A percentile compares a stretch with the other conserved stretches of the same genome.
Conservation (phyloP, 1,140 invertebrate species). For the Microplitis demolitor region DNA sequence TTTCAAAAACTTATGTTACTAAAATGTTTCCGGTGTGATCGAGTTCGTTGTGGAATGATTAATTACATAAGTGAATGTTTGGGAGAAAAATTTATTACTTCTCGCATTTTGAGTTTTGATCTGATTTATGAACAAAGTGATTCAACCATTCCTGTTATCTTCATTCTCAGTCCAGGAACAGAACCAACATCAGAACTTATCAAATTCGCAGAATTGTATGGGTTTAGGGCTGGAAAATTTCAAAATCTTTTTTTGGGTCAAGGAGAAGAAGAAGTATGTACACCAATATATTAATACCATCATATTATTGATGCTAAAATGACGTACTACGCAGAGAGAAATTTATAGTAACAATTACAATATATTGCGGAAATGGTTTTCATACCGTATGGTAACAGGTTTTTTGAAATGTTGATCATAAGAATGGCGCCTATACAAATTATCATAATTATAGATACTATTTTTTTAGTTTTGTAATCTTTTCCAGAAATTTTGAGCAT, state of each 20-base stretch:
- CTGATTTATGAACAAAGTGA: slow-evolving; percentile 82
- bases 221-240: slow-evolving; percentile 75
- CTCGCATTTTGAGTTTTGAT: slow-evolving; percentile 81
- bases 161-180: slow-evolving; percentile 85
- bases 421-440: no score
- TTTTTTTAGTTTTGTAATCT: no score
- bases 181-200: slow-evolving; percentile 88
- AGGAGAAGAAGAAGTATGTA: slow-evolving; percentile 78
- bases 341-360: no score
- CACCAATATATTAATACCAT: not conserved
- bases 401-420: no score
- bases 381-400: no score
- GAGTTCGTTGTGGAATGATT: slow-evolving; percentile 79
- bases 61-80: slow-evolving; percentile 80
- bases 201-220: slow-evolving; percentile 78
- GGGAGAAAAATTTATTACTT: slow-evolving; percentile 84
- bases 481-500: no score
- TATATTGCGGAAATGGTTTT: no score
- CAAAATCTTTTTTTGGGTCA: slow-evolving; percentile 86
- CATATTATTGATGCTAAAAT: not conserved
- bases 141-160: slow-evolving; percentile 79
- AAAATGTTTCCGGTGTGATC: slow-evolving; percentile 83
- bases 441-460: no score
- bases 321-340: no score
- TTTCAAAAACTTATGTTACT: slow-evolving; percentile 83